Evolutionary conservation across 2,113 vertebrate species (phyloP).

Genomic region (Eurypyga helias): DNA sequence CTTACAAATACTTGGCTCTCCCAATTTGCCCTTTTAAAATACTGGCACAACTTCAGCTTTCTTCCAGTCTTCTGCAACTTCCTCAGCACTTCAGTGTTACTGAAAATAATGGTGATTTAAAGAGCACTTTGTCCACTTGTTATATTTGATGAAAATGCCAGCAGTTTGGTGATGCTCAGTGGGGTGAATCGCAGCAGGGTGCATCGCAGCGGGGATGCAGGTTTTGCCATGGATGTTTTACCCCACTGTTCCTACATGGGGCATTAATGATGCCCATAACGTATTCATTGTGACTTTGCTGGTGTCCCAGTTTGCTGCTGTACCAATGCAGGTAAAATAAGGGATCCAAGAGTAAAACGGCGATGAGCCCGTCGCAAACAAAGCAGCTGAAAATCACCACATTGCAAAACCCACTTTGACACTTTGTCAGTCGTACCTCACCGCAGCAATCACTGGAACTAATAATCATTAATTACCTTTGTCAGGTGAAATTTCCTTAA

Average conservation of each 20-base stretch:
- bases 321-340: neutral
- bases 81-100: neutral
- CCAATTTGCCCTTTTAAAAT: neutral
- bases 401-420: neutral
- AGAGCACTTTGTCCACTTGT: neutral
- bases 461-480: neutral
- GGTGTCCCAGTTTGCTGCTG: neutral
- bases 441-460: rapidly evolving
- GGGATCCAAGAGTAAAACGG: neutral
- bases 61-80: neutral
- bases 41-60: neutral
- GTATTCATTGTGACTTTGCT: neutral
- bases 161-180: neutral
- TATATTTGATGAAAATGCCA: neutral
- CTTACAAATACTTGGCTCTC: constrained; percentile 8
- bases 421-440: neutral
- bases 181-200: rapidly evolving
- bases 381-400: neutral
- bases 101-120: neutral
- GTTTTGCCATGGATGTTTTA: neutral
- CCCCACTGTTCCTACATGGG: neutral
- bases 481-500: constrained; percentile 4
- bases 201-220: neutral
- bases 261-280: neutral
- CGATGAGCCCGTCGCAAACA: rapidly evolving